phyloP scores from a whole-genome alignment of 2,797 vertebrate genomes.

The Myripristis jacobus region DNA sequence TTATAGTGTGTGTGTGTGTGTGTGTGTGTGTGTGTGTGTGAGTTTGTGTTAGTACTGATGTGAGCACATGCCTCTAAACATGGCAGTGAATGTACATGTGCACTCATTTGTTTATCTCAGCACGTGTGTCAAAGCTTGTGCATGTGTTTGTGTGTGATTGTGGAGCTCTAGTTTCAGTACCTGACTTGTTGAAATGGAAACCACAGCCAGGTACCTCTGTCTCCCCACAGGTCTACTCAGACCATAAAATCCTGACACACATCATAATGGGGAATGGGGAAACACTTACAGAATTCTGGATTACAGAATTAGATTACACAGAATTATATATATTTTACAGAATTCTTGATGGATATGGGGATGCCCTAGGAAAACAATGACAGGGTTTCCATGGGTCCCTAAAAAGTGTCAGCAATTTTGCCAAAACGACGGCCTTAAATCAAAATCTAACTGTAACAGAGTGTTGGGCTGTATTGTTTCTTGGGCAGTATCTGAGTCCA shows the following conservation, averaged over 20 bases:
- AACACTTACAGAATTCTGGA: no score
- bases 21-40: background rate
- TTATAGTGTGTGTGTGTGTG: background rate
- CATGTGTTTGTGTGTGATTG: slow-evolving; percentile 1
- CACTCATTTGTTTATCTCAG: background rate
- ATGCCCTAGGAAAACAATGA: background rate
- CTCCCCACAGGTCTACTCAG: slow-evolving; percentile 21
- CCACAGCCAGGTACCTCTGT: slow-evolving; percentile 16
- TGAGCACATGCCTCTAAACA: no score
- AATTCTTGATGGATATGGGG: background rate
- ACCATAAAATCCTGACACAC: slow-evolving; percentile 47
- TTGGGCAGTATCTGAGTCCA: no score
- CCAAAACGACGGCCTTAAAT: no score
- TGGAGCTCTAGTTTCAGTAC: slow-evolving; percentile 15
- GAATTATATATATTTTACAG: no score
- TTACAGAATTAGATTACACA: no score
- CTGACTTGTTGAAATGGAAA: slow-evolving; percentile 41
- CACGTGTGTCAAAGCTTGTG: background rate
- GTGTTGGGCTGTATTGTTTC: no score
- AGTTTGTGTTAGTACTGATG: background rate
- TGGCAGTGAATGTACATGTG: background rate
- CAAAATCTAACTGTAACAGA: no score
- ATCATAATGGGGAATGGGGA: no score
- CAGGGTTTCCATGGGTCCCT: no score
- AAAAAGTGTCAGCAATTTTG: no score